Evolutionary conservation across 1,140 invertebrate genomes (phyloP).

Genomic region (Zaprionus inermis): DNA sequence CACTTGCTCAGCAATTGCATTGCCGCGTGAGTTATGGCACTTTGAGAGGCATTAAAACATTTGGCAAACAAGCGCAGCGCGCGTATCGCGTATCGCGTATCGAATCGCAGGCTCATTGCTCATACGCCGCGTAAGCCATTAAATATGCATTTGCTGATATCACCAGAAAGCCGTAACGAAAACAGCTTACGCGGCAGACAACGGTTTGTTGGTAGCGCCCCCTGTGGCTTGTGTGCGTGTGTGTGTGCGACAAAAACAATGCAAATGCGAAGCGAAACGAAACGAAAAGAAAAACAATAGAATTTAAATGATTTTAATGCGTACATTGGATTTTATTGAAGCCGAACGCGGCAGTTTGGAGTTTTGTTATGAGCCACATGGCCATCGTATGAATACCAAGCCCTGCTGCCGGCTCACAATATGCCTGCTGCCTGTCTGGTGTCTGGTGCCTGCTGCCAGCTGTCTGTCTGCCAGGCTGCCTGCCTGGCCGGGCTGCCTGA

Average conservation of each 20-base stretch:
- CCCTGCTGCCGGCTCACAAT: slow-evolving; percentile 9
- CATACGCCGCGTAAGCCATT: slow-evolving; percentile 70
- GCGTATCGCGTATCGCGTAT: slow-evolving; percentile 34
- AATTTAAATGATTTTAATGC: slow-evolving; percentile 83
- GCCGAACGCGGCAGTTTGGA: slow-evolving; percentile 58
- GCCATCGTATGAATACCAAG: slow-evolving; percentile 72
- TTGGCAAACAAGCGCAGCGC: slow-evolving; percentile 4
- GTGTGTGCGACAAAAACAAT: slow-evolving; percentile 34
- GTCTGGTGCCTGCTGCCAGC: slow-evolving; percentile 4
- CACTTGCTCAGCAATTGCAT: slow-evolving; percentile 24
- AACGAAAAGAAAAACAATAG: slow-evolving; percentile 68
- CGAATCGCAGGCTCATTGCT: slow-evolving; percentile 50
- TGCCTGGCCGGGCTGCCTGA: slow-evolving; percentile 12
- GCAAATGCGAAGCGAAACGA: slow-evolving; percentile 51
- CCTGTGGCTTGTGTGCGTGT: slow-evolving; percentile 7
- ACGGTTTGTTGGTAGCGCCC: no score
- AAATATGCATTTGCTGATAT: slow-evolving; percentile 81
- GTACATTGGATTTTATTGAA: slow-evolving; percentile 80
- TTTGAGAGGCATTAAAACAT: slow-evolving; percentile 55
- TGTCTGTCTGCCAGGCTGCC: neutral
- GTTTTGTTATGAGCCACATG: slow-evolving; percentile 61
- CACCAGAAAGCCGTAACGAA: slow-evolving; percentile 73
- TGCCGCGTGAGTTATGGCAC: slow-evolving; percentile 23
- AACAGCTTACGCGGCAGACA: slow-evolving; percentile 78
- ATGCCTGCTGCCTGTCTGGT: slow-evolving; percentile 20